Base-by-base conservation (phyloP, 1,140 invertebrate genomes). In the Macrostomum lignano region DNA sequence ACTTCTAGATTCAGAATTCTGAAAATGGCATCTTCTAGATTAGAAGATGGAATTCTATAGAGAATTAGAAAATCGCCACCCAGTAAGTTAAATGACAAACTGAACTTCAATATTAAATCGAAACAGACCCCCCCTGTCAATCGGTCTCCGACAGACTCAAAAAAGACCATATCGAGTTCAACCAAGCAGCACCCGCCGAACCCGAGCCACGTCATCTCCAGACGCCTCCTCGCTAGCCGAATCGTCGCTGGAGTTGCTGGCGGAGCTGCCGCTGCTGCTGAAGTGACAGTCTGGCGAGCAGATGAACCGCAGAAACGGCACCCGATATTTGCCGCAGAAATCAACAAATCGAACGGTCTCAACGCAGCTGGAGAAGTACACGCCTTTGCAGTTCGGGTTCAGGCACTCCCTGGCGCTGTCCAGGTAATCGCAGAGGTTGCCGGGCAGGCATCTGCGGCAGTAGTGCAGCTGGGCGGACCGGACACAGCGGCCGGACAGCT, bases 321-420 rank as follows among this genome's bases (percentile, higher is more conserved):
- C 68, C 26, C 79, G 67, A 53, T 93, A 96, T 54, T 88, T 88
- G 3, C 88, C 88, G 50, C 88, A 96, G 51, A 96, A 94, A 50
- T 96, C 88, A 0, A 94, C 86, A 58, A 96, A 96, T 54, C 94
- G 94, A 5, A 96, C 73, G 47, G 93, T 81, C 48, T 96, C 84
- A 7, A 93, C 74, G 29, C 78, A 62, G 40, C 77, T 81, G 45
- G 91, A 73, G 54, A 94, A 96, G 56, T 81, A 96, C 2, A 96
- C 84, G 47, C 86, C 86, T 74, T 74, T 76, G 52, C 84, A 94
- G 45, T 76, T 74, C 5, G 74, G 75, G 60, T 94, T 94, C 14
- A 93, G 79, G 55, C 86, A 94, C 42, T 70, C 68, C 44, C 82
- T 75, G 6, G 74, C 79, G 30, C 70, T 72, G 36, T 68, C 61